Evolutionary conservation across 2,113 vertebrate species (phyloP), one percentile per base, ranked within the genome.

Genomic region (Calypte anna): DNA sequence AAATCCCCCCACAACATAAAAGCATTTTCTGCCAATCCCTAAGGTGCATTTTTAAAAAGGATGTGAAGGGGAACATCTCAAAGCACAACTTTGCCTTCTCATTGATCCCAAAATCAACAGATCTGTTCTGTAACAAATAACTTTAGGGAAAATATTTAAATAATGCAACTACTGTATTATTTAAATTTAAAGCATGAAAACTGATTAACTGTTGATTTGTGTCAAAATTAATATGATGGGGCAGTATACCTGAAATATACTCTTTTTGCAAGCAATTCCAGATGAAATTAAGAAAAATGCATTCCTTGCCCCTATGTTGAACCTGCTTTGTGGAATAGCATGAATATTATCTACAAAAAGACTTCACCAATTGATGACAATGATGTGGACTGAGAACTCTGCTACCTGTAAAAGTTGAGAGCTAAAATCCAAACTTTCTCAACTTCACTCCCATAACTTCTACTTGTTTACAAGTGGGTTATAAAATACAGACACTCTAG

Each of bases 1-100:
- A 67, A 69, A 4, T 7, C 0, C 0, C 4, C 14, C 11, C 8
- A 12, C 69, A 74, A 17, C 18, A 57, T 3, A 59, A 44, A 76
- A 51, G 0, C 6, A 24, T 54, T 81, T 86, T 25, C 14, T 89
- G 5, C 14, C 24, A 55, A 19, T 67, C 7, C 30, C 9, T 28
- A 36, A 82, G 7, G 75, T 16, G 5, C 5, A 28, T 11, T 31
- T 74, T 91, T 18, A 13, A 58, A 72, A 69, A 62, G 4, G 2
- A 1, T 0, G 0, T 30, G 23, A 70, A 78, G 5, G 5, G 2
- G 6, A 3, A 70, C 0, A 10, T 7, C 5, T 30, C 5, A 50
- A 11, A 20, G 58, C 67, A 0, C 10, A 59, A 24, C 8, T 51
- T 38, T 2, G 17, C 15, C 4, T 80, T 73, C 33, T n/a, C 3